These are phyloP conservation scores for Ceyx melanurus DNA, from an alignment of 2,113 vertebrate genomes.

Conservation along the genomic window DNA sequence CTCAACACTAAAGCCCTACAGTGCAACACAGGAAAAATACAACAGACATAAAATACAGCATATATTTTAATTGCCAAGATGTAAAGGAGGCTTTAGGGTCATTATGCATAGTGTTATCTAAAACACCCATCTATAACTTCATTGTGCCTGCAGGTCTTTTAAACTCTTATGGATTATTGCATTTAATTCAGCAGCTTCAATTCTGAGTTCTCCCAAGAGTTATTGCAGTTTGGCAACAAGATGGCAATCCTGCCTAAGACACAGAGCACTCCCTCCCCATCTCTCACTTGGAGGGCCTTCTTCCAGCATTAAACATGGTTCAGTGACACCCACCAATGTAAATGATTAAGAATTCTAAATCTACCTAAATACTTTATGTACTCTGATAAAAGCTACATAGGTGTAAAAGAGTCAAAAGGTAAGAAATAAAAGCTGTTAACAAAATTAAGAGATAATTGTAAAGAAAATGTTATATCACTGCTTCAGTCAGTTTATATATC, in stretches of 20 bases:
- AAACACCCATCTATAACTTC: constrained; percentile 60
- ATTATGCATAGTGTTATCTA: constrained; percentile 63
- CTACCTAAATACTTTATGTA: neutral
- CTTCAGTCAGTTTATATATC: neutral
- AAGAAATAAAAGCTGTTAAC: neutral
- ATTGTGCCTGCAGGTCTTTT: constrained; percentile 68
- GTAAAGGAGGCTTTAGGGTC: constrained; percentile 69
- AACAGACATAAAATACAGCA: constrained; percentile 21
- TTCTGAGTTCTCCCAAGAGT: constrained; percentile 51
- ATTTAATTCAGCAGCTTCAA: constrained; percentile 64
- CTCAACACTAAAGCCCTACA: neutral
- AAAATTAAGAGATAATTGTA: neutral
- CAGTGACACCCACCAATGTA: neutral
- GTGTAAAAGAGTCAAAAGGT: neutral
- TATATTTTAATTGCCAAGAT: constrained; percentile 72
- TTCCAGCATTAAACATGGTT: neutral
- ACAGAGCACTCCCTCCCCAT: neutral
- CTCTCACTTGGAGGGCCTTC: neutral
- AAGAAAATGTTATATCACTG: neutral
- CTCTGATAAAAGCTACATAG: neutral
- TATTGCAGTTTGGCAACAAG: constrained; percentile 63
- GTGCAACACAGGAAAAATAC: neutral
- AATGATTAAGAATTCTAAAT: neutral
- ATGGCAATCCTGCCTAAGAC: constrained; percentile 41
- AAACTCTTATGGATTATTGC: constrained; percentile 63